phyloP scores from a whole-genome alignment of 2,113 vertebrate species.

The Rutilus rutilus region DNA sequence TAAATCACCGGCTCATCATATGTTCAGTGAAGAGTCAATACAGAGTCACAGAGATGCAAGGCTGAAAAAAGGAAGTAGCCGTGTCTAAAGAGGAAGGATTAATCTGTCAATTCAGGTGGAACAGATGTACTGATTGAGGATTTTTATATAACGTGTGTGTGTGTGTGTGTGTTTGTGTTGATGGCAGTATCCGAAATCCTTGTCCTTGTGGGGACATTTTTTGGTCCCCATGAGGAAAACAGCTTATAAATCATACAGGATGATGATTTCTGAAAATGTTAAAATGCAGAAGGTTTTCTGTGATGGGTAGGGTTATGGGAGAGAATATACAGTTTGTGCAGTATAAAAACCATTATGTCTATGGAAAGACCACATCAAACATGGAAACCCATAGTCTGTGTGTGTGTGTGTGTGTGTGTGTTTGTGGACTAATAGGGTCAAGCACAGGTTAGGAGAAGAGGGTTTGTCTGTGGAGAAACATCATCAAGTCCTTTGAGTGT shows the following conservation, averaged over 20 bases:
- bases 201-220: no score
- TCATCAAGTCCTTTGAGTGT: conserved; percentile 3
- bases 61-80: conserved; percentile 34
- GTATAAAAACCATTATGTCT: no score
- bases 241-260: no score
- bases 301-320: no score
- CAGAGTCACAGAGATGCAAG: conserved; percentile 23
- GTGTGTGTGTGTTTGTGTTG: background rate
- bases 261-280: no score
- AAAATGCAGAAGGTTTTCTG: no score
- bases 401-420: background rate
- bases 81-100: conserved; percentile 42
- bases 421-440: background rate
- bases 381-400: no score
- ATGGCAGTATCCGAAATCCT: no score
- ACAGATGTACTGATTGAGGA: conserved; percentile 44
- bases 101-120: conserved; percentile 50
- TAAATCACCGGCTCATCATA: conserved; percentile 47
- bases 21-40: conserved; percentile 48
- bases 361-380: no score
- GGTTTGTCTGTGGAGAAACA: conserved; percentile 8
- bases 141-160: conserved; percentile 46
- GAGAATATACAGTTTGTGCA: no score
- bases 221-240: no score
- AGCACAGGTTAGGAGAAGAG: no score